A percentile compares a stretch with the other conserved stretches of the same genome.
These are phyloP conservation scores for Nephrotoma flavescens DNA, from an alignment of 2,888 invertebrate species.

Conservation along the genomic window DNA sequence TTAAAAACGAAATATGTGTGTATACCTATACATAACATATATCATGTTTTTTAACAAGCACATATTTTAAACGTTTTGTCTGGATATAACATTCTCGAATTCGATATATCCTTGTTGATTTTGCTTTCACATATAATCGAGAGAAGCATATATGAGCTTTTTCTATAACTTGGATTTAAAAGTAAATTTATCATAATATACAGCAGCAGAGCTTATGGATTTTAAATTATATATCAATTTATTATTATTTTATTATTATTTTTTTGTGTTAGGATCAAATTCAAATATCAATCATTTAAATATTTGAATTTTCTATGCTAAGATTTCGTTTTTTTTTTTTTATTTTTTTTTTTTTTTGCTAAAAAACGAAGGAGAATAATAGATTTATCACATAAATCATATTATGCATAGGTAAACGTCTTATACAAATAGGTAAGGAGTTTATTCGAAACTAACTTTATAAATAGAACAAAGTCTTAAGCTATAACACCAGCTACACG, in stretches of 20 bases:
- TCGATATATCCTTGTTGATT: not conserved
- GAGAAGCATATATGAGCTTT: not conserved
- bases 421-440: not conserved
- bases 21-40: not conserved
- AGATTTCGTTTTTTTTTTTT: not conserved
- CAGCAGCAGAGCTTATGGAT: not conserved
- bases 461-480: too few species aligned
- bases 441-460: not conserved
- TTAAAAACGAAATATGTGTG: not conserved
- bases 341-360: not conserved
- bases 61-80: not conserved
- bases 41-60: not conserved
- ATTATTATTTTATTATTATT: not conserved
- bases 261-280: not conserved
- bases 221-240: not conserved
- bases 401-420: not conserved
- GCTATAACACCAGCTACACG: too few species aligned
- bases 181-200: not conserved
- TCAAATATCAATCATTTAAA: not conserved
- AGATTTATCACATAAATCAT: not conserved
- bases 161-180: not conserved
- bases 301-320: not conserved
- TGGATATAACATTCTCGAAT: not conserved
- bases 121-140: not conserved
- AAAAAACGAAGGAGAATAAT: not conserved